Evolutionary conservation across 2,888 invertebrate species (phyloP), one percentile per base, ranked within the genome.

Genomic region (Nomada flava): DNA sequence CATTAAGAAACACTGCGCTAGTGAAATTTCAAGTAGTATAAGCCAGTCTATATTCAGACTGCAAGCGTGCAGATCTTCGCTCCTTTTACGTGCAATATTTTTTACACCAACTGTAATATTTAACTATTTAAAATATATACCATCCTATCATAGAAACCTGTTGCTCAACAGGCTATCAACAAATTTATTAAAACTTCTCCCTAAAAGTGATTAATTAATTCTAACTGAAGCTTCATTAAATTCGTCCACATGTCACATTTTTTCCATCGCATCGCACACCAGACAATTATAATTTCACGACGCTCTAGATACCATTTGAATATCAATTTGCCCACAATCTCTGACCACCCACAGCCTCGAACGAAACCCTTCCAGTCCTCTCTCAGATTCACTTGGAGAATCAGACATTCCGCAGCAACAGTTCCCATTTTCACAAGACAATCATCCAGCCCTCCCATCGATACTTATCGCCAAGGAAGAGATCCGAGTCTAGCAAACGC

Each of bases 21-120:
- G 20, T 44, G 59, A 59, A 69, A 59, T 59, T 47, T 59, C 44
- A 69, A 69, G 69, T 69, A 44, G 59, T 69, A 59, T n/a, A 26
- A 69, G 59, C 29, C 47, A 5, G 47, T 15, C 4, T 44, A 18
- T 26, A 47, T 18, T 59, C 69, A 47, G 47, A 15, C 69, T 18
- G 11, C 2, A 15, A 11, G 53, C 23, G 15, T 13, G 26, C 26
- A 44, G 20, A 15, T 4, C 15, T 55, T 20, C 15, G 42, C 2
- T 15, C 5, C 13, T 18, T 29, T 42, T 11, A 47, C 52, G 4
- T n/a, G n/a, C n/a, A 53, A n/a, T n/a, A 18, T 53, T 53, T 7
- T n/a, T 53, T 15, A 53, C 52, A 15, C 36, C 36, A 36, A 36
- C 7, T 0, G 7, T 36, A 36, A 36, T 7, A 36, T 36, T 36